phyloP scores from a whole-genome alignment of 2,888 invertebrate genomes.

The Stenodema calcarata region DNA sequence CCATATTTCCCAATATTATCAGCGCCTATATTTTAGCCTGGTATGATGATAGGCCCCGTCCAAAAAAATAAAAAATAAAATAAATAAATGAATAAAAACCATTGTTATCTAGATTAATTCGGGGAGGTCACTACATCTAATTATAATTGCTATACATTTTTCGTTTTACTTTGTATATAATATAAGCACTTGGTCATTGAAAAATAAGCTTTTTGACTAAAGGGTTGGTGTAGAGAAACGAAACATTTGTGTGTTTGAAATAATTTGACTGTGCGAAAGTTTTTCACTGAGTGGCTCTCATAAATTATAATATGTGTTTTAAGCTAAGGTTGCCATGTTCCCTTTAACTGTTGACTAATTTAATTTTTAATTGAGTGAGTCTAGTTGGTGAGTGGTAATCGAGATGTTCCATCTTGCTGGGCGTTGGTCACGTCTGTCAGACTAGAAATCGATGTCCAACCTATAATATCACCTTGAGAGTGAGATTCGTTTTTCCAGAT shows the following conservation, averaged over 20 bases:
- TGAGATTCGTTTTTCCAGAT: no score
- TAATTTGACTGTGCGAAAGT: not conserved
- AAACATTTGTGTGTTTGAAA: not conserved
- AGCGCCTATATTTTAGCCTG: conserved; percentile 13
- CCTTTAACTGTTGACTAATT: not conserved
- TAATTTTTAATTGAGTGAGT: conserved; percentile 29
- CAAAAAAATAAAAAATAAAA: no score
- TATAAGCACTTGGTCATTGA: conserved; percentile 11
- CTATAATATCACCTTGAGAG: not conserved
- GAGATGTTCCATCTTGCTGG: not conserved
- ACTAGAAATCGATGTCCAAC: not conserved
- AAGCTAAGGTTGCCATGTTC: conserved; percentile 10
- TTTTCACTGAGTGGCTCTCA: not conserved
- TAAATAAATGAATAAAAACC: not conserved
- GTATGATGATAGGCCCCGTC: conserved; percentile 11
- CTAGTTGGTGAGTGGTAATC: conserved; percentile 4
- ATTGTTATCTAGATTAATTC: conserved; percentile 30
- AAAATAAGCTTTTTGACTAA: not conserved
- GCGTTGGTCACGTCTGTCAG: no score
- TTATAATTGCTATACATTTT: not conserved
- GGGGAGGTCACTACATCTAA: conserved; percentile 27
- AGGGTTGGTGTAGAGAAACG: not conserved
- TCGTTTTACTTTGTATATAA: conserved; percentile 23
- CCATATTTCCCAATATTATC: not conserved
- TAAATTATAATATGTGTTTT: not conserved